phyloP scores from a whole-genome alignment of 2,797 vertebrate genomes.

The Molothrus ater region DNA sequence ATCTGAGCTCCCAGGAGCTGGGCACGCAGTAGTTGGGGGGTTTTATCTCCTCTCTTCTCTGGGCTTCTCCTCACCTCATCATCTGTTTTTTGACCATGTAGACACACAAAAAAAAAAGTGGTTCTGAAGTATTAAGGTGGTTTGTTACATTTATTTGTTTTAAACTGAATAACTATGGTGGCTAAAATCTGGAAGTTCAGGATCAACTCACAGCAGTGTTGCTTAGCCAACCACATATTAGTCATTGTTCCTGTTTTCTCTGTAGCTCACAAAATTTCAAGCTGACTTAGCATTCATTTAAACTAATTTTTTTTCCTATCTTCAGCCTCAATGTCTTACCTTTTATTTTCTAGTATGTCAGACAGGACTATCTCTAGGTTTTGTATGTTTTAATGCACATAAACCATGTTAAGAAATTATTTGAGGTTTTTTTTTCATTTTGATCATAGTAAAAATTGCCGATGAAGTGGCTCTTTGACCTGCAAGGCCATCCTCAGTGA shows the following conservation, averaged over 20 bases:
- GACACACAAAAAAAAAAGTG: neutral
- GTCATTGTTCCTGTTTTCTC: neutral
- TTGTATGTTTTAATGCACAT: neutral
- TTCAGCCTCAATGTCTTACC: neutral
- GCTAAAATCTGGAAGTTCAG: neutral
- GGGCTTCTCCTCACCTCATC: neutral
- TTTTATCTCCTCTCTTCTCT: neutral
- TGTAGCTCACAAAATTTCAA: neutral
- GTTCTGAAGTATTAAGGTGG: neutral
- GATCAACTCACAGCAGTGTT: neutral
- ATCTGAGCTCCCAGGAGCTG: neutral
- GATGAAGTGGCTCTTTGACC: neutral
- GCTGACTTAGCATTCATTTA: neutral
- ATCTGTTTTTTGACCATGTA: neutral
- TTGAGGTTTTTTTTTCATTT: neutral
- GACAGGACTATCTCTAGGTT: neutral
- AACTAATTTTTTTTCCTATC: neutral
- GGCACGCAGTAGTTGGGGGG: rapidly evolving
- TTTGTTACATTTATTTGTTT: neutral
- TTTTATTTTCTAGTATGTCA: neutral
- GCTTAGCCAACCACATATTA: neutral
- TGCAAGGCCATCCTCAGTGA: neutral
- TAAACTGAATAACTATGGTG: neutral
- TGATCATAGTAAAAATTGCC: neutral
- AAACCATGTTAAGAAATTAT: neutral